Conservation (phyloP, 2,113 vertebrate species). For the Macrotus californicus region DNA sequence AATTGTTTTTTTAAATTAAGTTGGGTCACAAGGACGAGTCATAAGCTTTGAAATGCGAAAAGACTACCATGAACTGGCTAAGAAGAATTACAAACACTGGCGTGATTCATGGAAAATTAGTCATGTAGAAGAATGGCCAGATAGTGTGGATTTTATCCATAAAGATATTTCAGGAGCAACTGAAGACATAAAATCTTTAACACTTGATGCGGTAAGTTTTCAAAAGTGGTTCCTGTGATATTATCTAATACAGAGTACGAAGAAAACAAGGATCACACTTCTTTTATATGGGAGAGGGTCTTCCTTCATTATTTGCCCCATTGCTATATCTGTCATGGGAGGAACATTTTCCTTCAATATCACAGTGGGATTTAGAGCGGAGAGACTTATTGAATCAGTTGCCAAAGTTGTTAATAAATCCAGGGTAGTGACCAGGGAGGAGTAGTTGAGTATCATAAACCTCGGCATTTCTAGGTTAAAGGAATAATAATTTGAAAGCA, state of each 20-base stretch:
- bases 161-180: conserved; percentile 82
- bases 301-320: neutral
- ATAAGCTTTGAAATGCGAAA: conserved; percentile 89
- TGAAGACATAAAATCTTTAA: conserved; percentile 78
- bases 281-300: neutral
- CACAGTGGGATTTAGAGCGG: neutral
- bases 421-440: neutral
- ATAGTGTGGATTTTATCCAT: conserved; percentile 88
- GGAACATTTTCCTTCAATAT: conserved; percentile 6
- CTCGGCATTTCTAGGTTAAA: neutral
- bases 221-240: neutral
- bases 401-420: neutral
- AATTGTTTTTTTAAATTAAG: conserved; percentile 75
- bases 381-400: neutral
- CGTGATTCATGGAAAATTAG: conserved; percentile 83
- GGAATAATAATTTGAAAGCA: neutral
- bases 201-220: conserved; percentile 86
- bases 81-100: conserved; percentile 88
- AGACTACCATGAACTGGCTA: conserved; percentile 85
- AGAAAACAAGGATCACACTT: neutral
- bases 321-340: neutral
- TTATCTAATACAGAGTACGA: neutral
- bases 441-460: neutral
- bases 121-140: conserved; percentile 85
- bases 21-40: conserved; percentile 86